Evolutionary conservation across 2,113 vertebrate genomes (phyloP).

Genomic region (Gymnogyps californianus): DNA sequence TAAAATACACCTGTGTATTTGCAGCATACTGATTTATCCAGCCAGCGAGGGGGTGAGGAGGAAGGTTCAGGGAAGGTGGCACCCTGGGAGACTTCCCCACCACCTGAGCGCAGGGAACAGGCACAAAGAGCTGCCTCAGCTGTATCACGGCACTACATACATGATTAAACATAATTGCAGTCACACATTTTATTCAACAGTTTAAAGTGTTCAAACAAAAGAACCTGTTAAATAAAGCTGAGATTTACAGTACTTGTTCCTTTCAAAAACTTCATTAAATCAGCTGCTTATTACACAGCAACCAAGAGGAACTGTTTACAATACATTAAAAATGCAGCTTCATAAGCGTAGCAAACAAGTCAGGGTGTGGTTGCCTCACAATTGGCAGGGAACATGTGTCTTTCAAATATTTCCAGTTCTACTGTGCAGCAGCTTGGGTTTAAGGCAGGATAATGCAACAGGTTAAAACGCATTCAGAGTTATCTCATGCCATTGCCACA

Average conservation of each 20-base stretch:
- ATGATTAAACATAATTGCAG: not conserved
- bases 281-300: not conserved
- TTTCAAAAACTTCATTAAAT: not conserved
- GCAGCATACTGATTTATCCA: fast-evolving
- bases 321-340: not conserved
- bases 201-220: not conserved
- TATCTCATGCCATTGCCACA: not conserved
- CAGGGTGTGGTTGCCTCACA: not conserved
- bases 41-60: fast-evolving
- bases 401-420: constrained; percentile 58
- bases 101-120: not conserved
- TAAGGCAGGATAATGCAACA: not conserved
- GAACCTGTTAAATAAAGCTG: not conserved
- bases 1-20: not conserved
- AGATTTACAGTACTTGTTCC: not conserved
- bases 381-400: not conserved
- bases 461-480: constrained; percentile 36
- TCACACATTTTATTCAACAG: not conserved
- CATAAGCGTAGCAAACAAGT: not conserved
- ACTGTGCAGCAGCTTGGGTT: not conserved
- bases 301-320: constrained; percentile 4
- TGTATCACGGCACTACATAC: not conserved
- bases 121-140: not conserved
- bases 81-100: not conserved
- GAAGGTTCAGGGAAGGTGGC: not conserved